Percentiles rank a stretch among this genome's conserved stretches.
Conservation (phyloP, 2,113 vertebrate species). For the Poeciliopsis occidentalis region DNA sequence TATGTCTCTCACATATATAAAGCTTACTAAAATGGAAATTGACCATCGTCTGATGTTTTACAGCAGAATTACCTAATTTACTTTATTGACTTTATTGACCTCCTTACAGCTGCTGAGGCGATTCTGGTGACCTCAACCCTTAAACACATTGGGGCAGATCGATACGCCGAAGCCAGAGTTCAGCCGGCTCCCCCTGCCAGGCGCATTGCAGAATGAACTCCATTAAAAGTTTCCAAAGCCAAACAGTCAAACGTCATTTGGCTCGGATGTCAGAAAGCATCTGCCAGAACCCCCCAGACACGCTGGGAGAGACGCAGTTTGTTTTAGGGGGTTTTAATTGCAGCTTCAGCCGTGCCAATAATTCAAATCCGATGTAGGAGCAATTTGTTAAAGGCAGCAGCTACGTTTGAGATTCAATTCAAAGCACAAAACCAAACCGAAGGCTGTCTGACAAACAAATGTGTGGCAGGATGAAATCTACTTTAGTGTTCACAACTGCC, state of each 20-base stretch:
- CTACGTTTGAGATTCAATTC: constrained; percentile 56
- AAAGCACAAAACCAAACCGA: constrained; percentile 34
- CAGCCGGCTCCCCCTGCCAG: constrained; percentile 63
- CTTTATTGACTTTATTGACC: constrained; percentile 83
- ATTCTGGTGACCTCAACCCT: constrained; percentile 77
- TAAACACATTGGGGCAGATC: constrained; percentile 70
- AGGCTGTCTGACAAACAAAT: constrained; percentile 26
- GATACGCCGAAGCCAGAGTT: constrained; percentile 80
- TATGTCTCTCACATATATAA: constrained; percentile 72
- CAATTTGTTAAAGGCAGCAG: constrained; percentile 42
- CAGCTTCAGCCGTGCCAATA: constrained; percentile 57
- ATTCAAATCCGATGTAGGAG: constrained; percentile 15
- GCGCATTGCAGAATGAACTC: constrained; percentile 75
- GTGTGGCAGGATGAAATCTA: constrained; percentile 30
- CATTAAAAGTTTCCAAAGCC: constrained; percentile 72
- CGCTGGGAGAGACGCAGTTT: constrained; percentile 58
- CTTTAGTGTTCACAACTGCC: constrained; percentile 50
- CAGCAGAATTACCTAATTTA: constrained; percentile 82
- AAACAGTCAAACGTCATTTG: constrained; percentile 79
- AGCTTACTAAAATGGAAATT: constrained; percentile 78
- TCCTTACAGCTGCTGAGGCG: constrained; percentile 54
- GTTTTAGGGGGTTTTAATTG: constrained; percentile 66
- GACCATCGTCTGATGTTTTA: constrained; percentile 77
- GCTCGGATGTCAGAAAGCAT: constrained; percentile 51
- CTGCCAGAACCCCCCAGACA: constrained; percentile 39